Evolutionary conservation across 2,888 invertebrate genomes (phyloP).

Genomic region (Oligia fasciuncula): DNA sequence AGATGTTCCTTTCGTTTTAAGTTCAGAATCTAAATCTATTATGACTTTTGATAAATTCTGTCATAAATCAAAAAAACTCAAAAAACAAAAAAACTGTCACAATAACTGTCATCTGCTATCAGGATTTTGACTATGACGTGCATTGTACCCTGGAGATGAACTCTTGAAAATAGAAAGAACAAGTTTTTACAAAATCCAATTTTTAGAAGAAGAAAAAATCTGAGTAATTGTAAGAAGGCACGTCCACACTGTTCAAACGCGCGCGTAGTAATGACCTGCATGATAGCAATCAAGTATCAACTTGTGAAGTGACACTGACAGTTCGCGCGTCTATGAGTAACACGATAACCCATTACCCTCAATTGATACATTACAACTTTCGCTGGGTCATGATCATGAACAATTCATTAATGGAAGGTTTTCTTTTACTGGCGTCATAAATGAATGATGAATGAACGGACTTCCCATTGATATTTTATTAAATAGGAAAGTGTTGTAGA

Average conservation of each 20-base stretch:
- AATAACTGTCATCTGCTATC: not conserved
- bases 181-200: not conserved
- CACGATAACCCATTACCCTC: conserved; percentile 53
- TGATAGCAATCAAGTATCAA: conserved; percentile 39
- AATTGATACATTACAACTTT: conserved; percentile 54
- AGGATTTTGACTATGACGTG: not conserved
- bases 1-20: not conserved
- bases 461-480: conserved; percentile 33
- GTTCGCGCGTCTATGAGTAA: conserved; percentile 29
- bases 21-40: not conserved
- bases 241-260: conserved; percentile 3
- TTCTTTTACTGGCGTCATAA: conserved; percentile 24
- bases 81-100: no score
- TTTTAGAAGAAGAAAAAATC: not conserved
- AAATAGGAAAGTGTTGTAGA: conserved; percentile 4
- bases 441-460: conserved; percentile 16
- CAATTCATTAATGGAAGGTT: conserved; percentile 34
- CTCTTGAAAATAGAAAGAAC: not conserved
- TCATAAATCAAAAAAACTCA: not conserved
- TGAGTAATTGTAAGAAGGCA: not conserved
- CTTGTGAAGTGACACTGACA: conserved; percentile 51
- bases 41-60: not conserved
- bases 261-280: conserved; percentile 24
- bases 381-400: conserved; percentile 58
- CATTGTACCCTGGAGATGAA: no score